Evolutionary conservation across 2,113 vertebrate genomes (phyloP), one percentile per base, ranked within the genome.

Genomic region (Phalacrocorax pelagicus): DNA sequence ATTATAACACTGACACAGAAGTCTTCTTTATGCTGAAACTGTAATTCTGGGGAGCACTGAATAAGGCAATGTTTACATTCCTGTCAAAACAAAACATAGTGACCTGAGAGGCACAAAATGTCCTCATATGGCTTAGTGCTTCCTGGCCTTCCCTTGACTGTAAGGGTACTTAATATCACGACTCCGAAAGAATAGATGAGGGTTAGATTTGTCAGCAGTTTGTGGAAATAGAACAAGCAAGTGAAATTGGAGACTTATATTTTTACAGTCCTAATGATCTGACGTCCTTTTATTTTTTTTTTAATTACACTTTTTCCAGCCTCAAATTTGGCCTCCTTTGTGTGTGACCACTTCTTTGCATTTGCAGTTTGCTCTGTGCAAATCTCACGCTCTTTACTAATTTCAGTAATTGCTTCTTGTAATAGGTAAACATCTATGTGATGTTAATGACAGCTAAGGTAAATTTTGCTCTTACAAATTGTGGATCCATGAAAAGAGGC

Each of bases 11-110:
- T 3, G 97, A 97, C 88, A 85, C 97, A 3, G 98, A 99, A 66
- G 97, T 98, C 69, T 98, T 98, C 97, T 99, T 98, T 78, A 98
- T 97, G 98, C 98, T 99, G 73, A 98, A 97, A 85, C 98, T 98
- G 88, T 98, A 97, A 97, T 65, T 89, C 93, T 44, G 82, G 81
- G 77, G 54, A 59, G 90, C 62, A 30, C 91, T 57, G 94, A 72
- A 23, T n/a, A 40, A 73, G 92, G 65, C 69, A 2, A 92, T 83
- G 93, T 80, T 95, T 90, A 75, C 95, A 88, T 94, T 88, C 87
- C 91, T 82, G 80, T 23, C 93, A 15, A 69, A 36, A 69, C 92
- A 81, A 79, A 77, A 62, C 54, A 2, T 9, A 15, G 90, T 14
- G 4, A 52, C 72, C 73, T 0, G 54, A 65, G 78, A 38, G 89